phyloP scores from a whole-genome alignment of 2,797 vertebrate species.

The Neosilurus mollespiculum region DNA sequence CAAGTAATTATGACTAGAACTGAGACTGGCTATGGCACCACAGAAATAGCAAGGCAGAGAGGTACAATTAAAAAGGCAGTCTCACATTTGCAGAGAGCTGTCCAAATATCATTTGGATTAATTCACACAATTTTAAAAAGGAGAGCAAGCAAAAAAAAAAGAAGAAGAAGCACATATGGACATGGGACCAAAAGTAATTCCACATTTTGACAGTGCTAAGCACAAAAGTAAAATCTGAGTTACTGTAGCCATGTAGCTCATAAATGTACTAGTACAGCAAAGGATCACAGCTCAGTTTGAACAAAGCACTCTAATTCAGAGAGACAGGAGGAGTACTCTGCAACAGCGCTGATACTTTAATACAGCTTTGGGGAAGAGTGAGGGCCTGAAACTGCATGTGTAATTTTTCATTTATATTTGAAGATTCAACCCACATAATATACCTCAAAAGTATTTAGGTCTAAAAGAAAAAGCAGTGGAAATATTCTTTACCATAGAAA shows the following conservation, averaged over 20 bases:
- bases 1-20: conserved; percentile 34
- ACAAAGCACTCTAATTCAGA: conserved; percentile 12
- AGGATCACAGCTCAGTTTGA: conserved; percentile 17
- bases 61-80: conserved; percentile 31
- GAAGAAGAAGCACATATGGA: conserved; percentile 14
- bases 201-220: neutral
- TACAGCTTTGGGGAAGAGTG: conserved; percentile 69
- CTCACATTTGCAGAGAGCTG: conserved; percentile 26
- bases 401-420: conserved; percentile 74
- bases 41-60: conserved; percentile 24
- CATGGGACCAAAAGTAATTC: conserved; percentile 22
- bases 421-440: conserved; percentile 69
- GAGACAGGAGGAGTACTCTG: conserved; percentile 58
- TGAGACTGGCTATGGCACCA: conserved; percentile 1
- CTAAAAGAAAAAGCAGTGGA: neutral
- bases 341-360: conserved; percentile 72
- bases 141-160: neutral
- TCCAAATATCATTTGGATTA: conserved; percentile 35
- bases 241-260: neutral
- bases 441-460: conserved; percentile 58
- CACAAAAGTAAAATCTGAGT: neutral
- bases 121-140: conserved; percentile 25
- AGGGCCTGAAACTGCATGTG: neutral
- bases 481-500: conserved; percentile 59
- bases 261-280: conserved; percentile 3